Conservation (phyloP, 2,113 vertebrate genomes). For the Thalassarche chlororhynchos region DNA sequence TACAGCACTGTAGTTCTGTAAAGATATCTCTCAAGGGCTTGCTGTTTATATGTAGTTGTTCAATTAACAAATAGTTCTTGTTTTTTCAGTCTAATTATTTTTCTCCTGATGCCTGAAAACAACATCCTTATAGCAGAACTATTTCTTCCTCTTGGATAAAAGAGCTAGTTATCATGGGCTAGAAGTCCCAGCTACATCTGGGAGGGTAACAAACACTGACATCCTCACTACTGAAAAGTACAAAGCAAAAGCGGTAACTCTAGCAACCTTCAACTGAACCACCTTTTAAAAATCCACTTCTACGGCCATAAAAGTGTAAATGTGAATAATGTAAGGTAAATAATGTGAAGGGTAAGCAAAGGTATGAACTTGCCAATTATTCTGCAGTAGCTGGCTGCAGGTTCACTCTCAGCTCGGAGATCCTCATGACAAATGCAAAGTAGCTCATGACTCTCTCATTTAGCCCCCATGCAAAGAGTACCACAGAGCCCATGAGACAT, state of each 20-base stretch:
- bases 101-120: not conserved
- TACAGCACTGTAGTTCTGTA: not conserved
- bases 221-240: not conserved
- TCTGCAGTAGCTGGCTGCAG: not conserved
- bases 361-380: not conserved
- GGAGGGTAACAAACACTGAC: not conserved
- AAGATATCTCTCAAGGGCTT: not conserved
- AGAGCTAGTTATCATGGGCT: not conserved
- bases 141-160: not conserved
- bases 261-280: not conserved
- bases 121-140: not conserved
- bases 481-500: not conserved
- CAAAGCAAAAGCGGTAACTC: not conserved
- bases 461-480: rapidly evolving
- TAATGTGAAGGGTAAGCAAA: not conserved
- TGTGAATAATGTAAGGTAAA: not conserved
- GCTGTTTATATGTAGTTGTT: not conserved
- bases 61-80: not conserved
- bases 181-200: not conserved
- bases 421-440: not conserved
- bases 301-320: not conserved
- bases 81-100: not conserved
- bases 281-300: not conserved
- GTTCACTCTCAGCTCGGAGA: not conserved
- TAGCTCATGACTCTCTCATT: not conserved